These are phyloP conservation scores for Dryobota labecula DNA, from an alignment of 2,888 invertebrate genomes.

Conservation along the genomic window DNA sequence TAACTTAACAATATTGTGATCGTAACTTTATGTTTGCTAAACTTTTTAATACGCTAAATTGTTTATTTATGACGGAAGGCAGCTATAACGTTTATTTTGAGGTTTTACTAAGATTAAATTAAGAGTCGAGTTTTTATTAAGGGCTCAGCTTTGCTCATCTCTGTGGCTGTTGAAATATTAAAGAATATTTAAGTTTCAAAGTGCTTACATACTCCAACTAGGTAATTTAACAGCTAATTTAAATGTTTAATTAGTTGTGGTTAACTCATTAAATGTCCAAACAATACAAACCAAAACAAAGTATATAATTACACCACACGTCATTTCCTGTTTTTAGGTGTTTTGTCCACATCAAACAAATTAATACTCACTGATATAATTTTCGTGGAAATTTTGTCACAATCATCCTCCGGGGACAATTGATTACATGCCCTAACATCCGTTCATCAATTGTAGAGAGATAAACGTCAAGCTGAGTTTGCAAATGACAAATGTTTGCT, in stretches of 20 bases:
- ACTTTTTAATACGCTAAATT: conserved; percentile 69
- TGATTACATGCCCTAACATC: conserved; percentile 86
- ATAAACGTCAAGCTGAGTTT: conserved; percentile 87
- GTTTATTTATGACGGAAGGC: conserved; percentile 61
- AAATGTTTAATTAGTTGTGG: background rate
- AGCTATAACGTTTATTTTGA: conserved; percentile 50
- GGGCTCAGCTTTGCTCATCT: conserved; percentile 15
- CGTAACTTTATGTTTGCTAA: conserved; percentile 63
- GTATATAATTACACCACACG: conserved; percentile 41
- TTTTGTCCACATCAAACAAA: conserved; percentile 69
- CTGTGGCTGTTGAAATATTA: conserved; percentile 3
- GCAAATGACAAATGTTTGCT: conserved; percentile 89
- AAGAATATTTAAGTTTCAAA: conserved; percentile 15
- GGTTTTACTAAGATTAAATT: conserved; percentile 51
- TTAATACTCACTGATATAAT: conserved; percentile 72
- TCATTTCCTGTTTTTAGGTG: conserved; percentile 53
- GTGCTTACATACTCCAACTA: conserved; percentile 9
- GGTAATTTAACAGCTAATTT: conserved; percentile 2
- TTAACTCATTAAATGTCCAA: background rate
- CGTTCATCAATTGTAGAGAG: conserved; percentile 87
- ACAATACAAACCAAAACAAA: conserved; percentile 12
- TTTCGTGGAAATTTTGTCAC: conserved; percentile 76
- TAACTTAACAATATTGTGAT: conserved; percentile 66
- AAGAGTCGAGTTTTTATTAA: conserved; percentile 41
- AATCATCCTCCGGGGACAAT: conserved; percentile 83